A percentile compares a stretch with the other conserved stretches of the same genome.
These are phyloP conservation scores for Clunio marinus DNA, from an alignment of 2,888 invertebrate genomes.

Conservation along the genomic window DNA sequence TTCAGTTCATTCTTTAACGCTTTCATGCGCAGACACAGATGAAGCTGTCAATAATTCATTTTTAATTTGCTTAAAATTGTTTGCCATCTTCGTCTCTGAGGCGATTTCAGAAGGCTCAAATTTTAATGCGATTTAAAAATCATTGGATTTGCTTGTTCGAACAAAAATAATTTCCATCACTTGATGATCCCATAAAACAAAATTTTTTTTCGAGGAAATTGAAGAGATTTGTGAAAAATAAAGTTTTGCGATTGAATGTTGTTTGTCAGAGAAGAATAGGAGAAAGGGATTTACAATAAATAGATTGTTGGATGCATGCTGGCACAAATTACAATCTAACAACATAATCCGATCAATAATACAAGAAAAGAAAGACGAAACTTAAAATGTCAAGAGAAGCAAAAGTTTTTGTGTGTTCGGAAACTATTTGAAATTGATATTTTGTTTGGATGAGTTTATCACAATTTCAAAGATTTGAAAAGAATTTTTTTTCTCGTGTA, in stretches of 20 bases:
- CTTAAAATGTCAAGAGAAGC: slow-evolving; percentile 4
- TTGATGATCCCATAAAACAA: background rate
- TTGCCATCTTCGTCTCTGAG: background rate
- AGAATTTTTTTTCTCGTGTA: background rate
- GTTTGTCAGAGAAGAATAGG: background rate
- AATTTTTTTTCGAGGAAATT: background rate
- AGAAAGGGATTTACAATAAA: slow-evolving; percentile 7
- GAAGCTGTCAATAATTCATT: slow-evolving; percentile 25
- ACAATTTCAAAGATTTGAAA: background rate
- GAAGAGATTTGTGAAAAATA: slow-evolving; percentile 5
- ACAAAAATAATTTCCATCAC: slow-evolving; percentile 11
- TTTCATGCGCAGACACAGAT: slow-evolving; percentile 13
- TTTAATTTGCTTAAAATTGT: slow-evolving; percentile 28
- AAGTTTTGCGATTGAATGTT: slow-evolving; percentile 16
- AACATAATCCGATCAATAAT: slow-evolving; percentile 29
- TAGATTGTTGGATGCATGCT: slow-evolving; percentile 14
- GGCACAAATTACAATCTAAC: slow-evolving; percentile 31
- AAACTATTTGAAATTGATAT: slow-evolving; percentile 12
- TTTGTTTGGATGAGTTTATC: background rate
- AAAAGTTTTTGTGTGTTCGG: background rate
- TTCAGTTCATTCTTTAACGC: background rate
- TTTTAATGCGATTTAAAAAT: slow-evolving; percentile 1
- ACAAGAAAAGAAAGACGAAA: slow-evolving; percentile 5
- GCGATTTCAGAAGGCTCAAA: background rate
- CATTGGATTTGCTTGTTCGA: too few relatives aligned